Base-by-base conservation (phyloP, 1,140 invertebrate species). In the fruit fly (Drosophila melanogaster) region DNA sequence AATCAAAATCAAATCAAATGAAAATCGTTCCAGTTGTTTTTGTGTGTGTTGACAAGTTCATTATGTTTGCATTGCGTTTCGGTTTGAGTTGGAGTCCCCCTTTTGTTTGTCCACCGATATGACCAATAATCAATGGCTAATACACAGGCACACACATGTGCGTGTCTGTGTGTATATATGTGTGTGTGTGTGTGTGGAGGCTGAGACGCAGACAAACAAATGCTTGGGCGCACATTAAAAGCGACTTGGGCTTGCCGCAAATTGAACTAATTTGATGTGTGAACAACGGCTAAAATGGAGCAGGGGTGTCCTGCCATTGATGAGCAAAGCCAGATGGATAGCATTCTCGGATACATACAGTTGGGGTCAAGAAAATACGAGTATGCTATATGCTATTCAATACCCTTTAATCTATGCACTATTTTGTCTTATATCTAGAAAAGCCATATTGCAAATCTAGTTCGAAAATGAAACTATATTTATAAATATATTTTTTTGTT, bases 1-100 rank as follows among this genome's bases (percentile, higher is more conserved):
- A 87, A 87, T 87, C 83, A 87, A 87, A 87, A 87, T 87, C 83
- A 87, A 83, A 87, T 87, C 83, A 87, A 87, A 87, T 87, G 83
- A 87, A 87, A 87, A 87, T 87, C 76, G 81, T 83, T 87, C 51
- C 55, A 87, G 71, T 83, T 75, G 58, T 53, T 46, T 54, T 41
- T 71, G 51, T 70, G 67, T 72, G 50, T 60, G 57, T 59, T 86
- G 83, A 87, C 84, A 87, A 83, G 70, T 87, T 87, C 83, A 87
- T 83, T 87, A 87, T 87, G 83, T 87, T 87, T 87, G 83, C 78
- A 86, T 86, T 85, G 81, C 81, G 62, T 81, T 81, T 75, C 54
- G 60, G 46, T 51, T 59, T 49, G 54, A 44, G 24, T 50, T 33
- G 7, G 41, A 44, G 17, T 19, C 62, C 15, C 41, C 66, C 41